A percentile compares a stretch with the other conserved stretches of the same genome.
Evolutionary conservation across 2,888 invertebrate genomes (phyloP).

Genomic region (Lutraria lutraria): DNA sequence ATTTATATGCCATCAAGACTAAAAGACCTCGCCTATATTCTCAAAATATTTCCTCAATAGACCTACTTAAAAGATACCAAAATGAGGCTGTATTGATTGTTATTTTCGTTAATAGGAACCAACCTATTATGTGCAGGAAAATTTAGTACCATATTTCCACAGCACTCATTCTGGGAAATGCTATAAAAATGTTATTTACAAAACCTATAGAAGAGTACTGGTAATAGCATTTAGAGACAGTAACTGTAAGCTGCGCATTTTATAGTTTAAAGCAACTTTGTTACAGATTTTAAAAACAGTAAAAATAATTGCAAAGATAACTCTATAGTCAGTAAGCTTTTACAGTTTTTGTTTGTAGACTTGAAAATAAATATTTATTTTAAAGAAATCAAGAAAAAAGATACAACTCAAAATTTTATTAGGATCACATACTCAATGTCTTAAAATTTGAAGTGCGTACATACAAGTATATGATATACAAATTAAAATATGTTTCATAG

Average conservation of each 20-base stretch:
- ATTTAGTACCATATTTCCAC: neutral
- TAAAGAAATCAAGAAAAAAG: too few species aligned
- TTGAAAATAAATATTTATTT: too few species aligned
- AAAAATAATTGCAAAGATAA: too few species aligned
- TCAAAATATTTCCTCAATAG: neutral
- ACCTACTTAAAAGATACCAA: neutral
- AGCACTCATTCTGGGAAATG: neutral
- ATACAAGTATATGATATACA: too few species aligned
- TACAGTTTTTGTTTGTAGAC: too few species aligned
- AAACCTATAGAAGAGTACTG: neutral
- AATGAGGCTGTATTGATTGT: constrained; percentile 8
- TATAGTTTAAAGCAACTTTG: neutral
- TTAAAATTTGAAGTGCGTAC: too few species aligned
- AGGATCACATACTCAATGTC: too few species aligned
- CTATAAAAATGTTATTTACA: neutral
- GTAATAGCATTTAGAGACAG: constrained; percentile 4
- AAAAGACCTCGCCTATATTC: neutral
- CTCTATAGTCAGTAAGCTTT: too few species aligned
- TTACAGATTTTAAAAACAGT: neutral
- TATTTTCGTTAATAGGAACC: neutral
- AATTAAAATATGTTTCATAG: too few species aligned
- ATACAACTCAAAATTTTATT: too few species aligned
- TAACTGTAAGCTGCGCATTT: neutral
- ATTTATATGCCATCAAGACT: neutral
- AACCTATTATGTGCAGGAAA: neutral